These are phyloP conservation scores for Pediacus dermestoides DNA, from an alignment of 2,888 invertebrate species.

Conservation along the genomic window DNA sequence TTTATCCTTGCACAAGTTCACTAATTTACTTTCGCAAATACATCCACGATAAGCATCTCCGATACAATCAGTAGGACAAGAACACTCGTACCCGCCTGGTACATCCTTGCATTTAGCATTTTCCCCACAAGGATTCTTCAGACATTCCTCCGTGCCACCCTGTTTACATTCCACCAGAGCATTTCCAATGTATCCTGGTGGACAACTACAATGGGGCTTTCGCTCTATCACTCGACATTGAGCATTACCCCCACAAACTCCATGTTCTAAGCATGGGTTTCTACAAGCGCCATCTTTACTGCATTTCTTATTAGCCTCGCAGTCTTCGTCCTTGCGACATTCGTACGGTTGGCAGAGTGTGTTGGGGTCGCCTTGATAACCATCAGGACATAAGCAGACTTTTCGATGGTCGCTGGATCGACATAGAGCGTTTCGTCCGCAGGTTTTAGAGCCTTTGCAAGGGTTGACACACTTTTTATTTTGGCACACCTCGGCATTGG, in stretches of 20 bases:
- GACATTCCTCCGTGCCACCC: conserved; percentile 68
- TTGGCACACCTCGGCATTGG: conserved; percentile 70
- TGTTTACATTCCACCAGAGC: conserved; percentile 66
- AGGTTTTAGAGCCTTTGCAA: conserved; percentile 64
- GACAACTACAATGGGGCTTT: conserved; percentile 73
- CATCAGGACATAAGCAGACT: conserved; percentile 83
- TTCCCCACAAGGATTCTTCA: conserved; percentile 78
- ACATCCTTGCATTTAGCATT: conserved; percentile 79
- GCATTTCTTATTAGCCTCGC: conserved; percentile 74
- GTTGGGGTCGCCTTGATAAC: conserved; percentile 77
- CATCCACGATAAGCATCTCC: conserved; percentile 81
- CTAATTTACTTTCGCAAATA: conserved; percentile 63
- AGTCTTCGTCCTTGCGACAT: conserved; percentile 73
- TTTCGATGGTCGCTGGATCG: conserved; percentile 76
- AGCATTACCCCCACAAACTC: conserved; percentile 79
- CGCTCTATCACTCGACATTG: conserved; percentile 77
- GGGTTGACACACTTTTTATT: conserved; percentile 68
- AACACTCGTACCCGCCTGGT: conserved; percentile 70
- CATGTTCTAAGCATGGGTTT: conserved; percentile 75
- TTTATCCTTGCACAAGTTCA: conserved; percentile 74
- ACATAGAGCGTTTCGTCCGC: conserved; percentile 79
- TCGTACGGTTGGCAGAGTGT: conserved; percentile 73
- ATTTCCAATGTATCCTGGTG: conserved; percentile 70
- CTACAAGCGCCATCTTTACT: conserved; percentile 67
- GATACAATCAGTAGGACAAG: conserved; percentile 73